A percentile compares a stretch with the other conserved stretches of the same genome.
Evolutionary conservation across 2,113 vertebrate genomes (phyloP).

Genomic region (Nibea albiflora): DNA sequence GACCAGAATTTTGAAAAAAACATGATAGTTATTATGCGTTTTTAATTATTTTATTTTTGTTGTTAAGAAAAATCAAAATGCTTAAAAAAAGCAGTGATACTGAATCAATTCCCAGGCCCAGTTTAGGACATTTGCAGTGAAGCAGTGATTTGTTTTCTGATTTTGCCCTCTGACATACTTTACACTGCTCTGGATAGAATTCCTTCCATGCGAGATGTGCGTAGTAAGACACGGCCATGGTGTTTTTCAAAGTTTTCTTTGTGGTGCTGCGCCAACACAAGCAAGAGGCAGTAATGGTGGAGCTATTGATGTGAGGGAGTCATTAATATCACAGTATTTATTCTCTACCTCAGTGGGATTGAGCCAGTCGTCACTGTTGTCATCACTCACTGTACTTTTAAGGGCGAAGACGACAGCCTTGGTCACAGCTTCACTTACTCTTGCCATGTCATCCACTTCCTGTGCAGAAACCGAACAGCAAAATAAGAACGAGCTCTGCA

Average conservation of each 20-base stretch:
- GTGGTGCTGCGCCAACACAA: neutral
- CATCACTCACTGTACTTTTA: constrained; percentile 84
- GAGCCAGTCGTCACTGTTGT: constrained; percentile 87
- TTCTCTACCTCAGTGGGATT: constrained; percentile 93
- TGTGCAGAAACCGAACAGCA: constrained; percentile 62
- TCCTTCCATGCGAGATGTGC: neutral
- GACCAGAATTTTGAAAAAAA: neutral
- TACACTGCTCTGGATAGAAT: neutral
- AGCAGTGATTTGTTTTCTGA: neutral
- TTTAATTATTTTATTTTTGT: too few relatives aligned
- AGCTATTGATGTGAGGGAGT: neutral
- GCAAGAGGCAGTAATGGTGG: neutral
- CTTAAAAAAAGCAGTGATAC: neutral
- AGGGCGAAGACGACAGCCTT: constrained; percentile 89
- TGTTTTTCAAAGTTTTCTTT: neutral
- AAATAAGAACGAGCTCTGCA: neutral
- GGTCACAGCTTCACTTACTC: constrained; percentile 92
- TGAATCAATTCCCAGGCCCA: neutral
- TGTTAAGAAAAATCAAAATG: neutral
- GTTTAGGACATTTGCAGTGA: neutral
- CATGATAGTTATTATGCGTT: too few relatives aligned
- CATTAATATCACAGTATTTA: neutral
- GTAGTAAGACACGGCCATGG: neutral
- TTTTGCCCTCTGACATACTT: neutral
- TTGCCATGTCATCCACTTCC: constrained; percentile 90